Base-by-base conservation (phyloP, 2,888 invertebrate genomes). In the Corbicula japonica region DNA sequence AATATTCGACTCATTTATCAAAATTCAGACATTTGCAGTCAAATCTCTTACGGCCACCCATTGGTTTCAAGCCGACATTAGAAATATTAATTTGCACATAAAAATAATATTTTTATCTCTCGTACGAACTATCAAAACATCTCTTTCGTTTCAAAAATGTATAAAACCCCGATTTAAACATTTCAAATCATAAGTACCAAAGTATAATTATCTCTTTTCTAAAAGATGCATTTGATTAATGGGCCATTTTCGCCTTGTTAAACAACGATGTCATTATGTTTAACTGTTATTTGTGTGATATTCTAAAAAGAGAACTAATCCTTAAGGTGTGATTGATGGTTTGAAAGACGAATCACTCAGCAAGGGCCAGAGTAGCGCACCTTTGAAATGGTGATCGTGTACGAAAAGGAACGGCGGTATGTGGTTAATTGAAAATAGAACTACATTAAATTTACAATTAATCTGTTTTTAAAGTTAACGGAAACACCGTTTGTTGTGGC, bases 341-440 rank as follows among this genome's bases (percentile, higher is more conserved):
- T 23, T n/a, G 32, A 44, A 18, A 41, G 50, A 52, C 60, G 58
- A 26, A 71, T 44, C 71, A 23, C 74, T 23, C 76, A 76, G 76
- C 76, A 74, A 32, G 76, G 23, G 21, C 34, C 46, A 21, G 50
- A 54, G n/a, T 44, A 35, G 28, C 52, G 38, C 23, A 41, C 48
- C 76, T 76, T 71, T 76, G 66, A 76, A 76, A 76, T 71, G 52
- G 38, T 58, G 71, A 65, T 66, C 41, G 50, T 60, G 60, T 56
- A 60, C 60, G 52, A 50, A 12, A 30, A 26, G n/a, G n/a, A n/a
- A 30, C 21, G 38, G 35, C 35, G 56, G 73, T 66, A 73, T 65
- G 73, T 44, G 73, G 73, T 73, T 60, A 66, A 73, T 73, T 66
- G 60, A 60, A 58, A 54, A 52, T 15, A 65, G 34, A 58, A 23